Conservation (phyloP, 2,888 invertebrate genomes). For the Arge pagana region DNA sequence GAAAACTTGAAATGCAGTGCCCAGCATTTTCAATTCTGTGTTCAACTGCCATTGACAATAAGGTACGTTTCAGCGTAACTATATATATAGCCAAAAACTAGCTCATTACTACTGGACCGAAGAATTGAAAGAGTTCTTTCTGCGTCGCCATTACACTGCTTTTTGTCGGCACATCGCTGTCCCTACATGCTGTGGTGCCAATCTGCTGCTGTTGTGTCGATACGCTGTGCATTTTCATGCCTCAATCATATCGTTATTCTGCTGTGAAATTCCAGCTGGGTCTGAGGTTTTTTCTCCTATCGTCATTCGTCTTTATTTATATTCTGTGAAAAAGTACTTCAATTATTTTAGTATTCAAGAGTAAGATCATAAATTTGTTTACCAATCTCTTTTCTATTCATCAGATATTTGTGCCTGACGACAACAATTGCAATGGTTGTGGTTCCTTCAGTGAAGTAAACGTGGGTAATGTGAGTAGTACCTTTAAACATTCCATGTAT, state of each 20-base stretch:
- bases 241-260: no score
- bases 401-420: constrained; percentile 11
- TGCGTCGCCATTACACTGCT: no score
- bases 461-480: constrained; percentile 8
- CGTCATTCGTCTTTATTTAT: no score
- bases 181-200: no score
- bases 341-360: background rate
- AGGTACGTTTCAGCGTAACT: constrained; percentile 5
- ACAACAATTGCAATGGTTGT: constrained; percentile 5
- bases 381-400: background rate
- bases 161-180: no score
- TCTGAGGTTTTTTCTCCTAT: no score
- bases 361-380: background rate
- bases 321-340: background rate
- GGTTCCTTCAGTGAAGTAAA: constrained; percentile 7
- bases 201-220: no score
- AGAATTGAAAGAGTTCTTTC: no score
- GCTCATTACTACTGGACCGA: no score
- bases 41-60: background rate
- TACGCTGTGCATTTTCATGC: no score
- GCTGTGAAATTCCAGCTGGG: no score
- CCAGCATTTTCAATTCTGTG: constrained; percentile 9
- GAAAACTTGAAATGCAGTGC: constrained; percentile 16
- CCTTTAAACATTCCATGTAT: constrained; percentile 1
- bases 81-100: no score